Percentiles rank a stretch among this genome's conserved stretches.
Conservation (phyloP, 2,888 invertebrate genomes). For the Lypha dubia region DNA sequence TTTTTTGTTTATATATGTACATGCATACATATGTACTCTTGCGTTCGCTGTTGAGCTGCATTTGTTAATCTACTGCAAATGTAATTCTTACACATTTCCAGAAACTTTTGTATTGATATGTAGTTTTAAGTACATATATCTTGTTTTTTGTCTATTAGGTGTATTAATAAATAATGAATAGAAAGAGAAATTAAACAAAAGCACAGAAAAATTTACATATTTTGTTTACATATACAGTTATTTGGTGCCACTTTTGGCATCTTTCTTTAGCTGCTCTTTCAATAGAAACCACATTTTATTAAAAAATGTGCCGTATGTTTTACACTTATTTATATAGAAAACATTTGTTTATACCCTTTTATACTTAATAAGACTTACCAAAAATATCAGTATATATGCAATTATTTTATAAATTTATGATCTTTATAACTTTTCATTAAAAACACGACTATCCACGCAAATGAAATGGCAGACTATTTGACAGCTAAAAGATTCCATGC, state of each 20-base stretch:
- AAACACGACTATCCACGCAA: neutral
- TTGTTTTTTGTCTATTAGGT: too few species aligned
- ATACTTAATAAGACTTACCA: neutral
- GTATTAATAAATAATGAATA: too few species aligned
- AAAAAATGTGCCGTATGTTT: neutral
- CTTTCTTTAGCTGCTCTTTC: neutral
- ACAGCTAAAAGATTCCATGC: neutral
- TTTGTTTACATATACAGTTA: too few species aligned
- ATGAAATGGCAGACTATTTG: neutral
- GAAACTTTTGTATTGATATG: too few species aligned
- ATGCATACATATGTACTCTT: too few species aligned
- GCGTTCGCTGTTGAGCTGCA: neutral
- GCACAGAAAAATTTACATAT: too few species aligned
- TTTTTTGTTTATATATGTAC: slow-evolving; percentile 14
- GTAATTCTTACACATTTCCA: too few species aligned
- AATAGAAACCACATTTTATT: neutral
- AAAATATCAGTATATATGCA: neutral
- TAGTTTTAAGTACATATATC: too few species aligned
- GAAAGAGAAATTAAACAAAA: too few species aligned
- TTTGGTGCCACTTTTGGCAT: too few species aligned
- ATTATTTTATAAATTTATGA: neutral
- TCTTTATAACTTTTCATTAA: neutral
- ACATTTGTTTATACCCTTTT: neutral
- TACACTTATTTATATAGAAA: neutral
- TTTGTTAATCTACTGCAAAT: too few species aligned